Conservation (phyloP, 2,888 invertebrate species). For the Pachydiplax longipennis region DNA sequence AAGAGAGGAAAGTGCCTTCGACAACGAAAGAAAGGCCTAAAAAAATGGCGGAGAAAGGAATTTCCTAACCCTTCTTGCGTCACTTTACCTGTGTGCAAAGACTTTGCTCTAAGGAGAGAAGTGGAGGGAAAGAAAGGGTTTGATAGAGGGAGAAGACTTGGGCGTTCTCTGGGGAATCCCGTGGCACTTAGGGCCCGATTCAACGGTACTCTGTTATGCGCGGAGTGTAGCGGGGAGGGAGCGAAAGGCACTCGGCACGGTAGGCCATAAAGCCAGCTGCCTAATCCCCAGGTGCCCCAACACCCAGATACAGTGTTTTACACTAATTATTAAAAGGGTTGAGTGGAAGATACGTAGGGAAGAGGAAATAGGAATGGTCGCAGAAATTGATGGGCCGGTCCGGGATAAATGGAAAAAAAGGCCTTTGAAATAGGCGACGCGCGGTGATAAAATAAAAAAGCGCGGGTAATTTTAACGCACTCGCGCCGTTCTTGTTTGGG, state of each 20-base stretch:
- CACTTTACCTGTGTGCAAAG: no score
- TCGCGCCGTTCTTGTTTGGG: background rate
- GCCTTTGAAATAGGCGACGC: background rate
- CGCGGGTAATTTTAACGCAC: background rate
- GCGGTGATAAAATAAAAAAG: background rate
- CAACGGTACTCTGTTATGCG: background rate
- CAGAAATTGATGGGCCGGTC: background rate
- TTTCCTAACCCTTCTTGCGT: no score
- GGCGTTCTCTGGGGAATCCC: background rate
- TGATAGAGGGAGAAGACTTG: background rate
- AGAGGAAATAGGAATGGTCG: background rate
- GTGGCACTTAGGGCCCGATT: background rate
- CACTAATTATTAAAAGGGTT: conserved; percentile 35
- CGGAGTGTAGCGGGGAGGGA: background rate
- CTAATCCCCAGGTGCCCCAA: conserved; percentile 35
- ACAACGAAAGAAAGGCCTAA: no score
- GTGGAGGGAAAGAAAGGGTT: background rate
- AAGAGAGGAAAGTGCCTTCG: no score
- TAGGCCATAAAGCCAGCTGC: conserved; percentile 22
- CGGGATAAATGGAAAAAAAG: background rate
- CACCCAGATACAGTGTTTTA: conserved; percentile 22
- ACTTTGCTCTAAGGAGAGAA: background rate
- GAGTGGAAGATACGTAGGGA: background rate
- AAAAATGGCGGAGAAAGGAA: no score
- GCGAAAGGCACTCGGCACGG: conserved; percentile 6